These are phyloP conservation scores for Thripadectes ignobilis DNA, from an alignment of 2,797 vertebrate genomes.

Conservation along the genomic window DNA sequence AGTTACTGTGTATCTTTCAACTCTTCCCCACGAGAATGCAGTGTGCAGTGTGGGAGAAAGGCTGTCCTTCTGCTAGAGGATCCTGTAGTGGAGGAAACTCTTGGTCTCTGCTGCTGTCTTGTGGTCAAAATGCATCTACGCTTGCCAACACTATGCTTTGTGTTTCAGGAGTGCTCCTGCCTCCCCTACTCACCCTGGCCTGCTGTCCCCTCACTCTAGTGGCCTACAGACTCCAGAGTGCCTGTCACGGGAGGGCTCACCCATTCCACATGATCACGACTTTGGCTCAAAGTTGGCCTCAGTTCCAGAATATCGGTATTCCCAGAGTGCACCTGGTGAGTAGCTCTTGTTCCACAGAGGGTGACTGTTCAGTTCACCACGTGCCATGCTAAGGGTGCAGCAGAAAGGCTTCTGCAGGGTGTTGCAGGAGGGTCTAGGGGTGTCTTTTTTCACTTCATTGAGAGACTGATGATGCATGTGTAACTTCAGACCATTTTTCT, in stretches of 20 bases:
- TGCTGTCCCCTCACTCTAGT: constrained; percentile 91
- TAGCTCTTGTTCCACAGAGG: background rate
- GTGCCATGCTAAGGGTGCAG: background rate
- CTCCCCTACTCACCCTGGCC: constrained; percentile 95
- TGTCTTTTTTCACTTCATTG: background rate
- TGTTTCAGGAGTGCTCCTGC: constrained; percentile 92
- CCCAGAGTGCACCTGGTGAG: constrained; percentile 96
- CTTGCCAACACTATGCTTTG: background rate
- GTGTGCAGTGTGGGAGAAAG: background rate
- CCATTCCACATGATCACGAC: constrained; percentile 90
- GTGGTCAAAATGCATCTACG: background rate
- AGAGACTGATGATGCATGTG: background rate
- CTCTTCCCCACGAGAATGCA: background rate
- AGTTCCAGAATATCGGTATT: constrained; percentile 94
- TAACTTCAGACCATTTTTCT: background rate
- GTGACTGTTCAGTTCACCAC: background rate
- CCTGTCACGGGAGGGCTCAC: constrained; percentile 95
- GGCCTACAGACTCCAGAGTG: constrained; percentile 97
- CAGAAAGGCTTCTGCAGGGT: background rate
- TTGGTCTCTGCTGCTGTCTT: background rate
- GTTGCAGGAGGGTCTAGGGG: background rate
- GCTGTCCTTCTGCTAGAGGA: background rate
- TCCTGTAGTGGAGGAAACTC: background rate
- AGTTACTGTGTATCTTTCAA: background rate
- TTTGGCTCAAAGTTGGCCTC: constrained; percentile 91